These are phyloP conservation scores for Chaetodon auriga DNA, from an alignment of 2,113 vertebrate genomes.

Conservation along the genomic window DNA sequence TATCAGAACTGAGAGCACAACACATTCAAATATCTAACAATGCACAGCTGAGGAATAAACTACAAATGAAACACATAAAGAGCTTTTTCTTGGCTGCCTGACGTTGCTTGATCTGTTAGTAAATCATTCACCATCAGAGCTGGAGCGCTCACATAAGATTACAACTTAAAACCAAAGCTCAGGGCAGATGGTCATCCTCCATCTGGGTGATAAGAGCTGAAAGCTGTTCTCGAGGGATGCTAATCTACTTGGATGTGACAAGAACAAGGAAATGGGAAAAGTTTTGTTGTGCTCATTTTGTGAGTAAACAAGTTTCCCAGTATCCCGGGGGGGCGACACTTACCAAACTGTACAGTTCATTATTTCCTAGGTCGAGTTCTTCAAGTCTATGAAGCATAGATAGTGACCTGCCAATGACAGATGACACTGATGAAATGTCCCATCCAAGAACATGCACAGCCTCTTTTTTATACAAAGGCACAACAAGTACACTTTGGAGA, in stretches of 20 bases:
- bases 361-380: slow-evolving; percentile 98
- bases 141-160: slow-evolving; percentile 54
- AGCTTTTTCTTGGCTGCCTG: slow-evolving; percentile 10
- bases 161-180: slow-evolving; percentile 65
- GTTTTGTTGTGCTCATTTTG: slow-evolving; percentile 15
- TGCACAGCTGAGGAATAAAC: background rate
- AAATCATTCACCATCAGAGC: slow-evolving; percentile 46
- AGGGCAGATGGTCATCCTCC: slow-evolving; percentile 63
- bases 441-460: background rate
- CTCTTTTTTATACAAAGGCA: background rate
- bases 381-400: slow-evolving; percentile 93
- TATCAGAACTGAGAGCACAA: background rate
- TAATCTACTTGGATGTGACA: slow-evolving; percentile 52
- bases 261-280: slow-evolving; percentile 49
- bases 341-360: slow-evolving; percentile 96
- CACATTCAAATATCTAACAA: background rate
- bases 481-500: background rate
- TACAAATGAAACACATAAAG: background rate
- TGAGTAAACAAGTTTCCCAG: background rate
- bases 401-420: slow-evolving; percentile 88
- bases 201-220: slow-evolving; percentile 65
- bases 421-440: background rate
- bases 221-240: slow-evolving; percentile 68
- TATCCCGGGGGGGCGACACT: slow-evolving; percentile 62
- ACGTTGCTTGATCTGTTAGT: slow-evolving; percentile 32